These are phyloP conservation scores for Daubentonia madagascariensis DNA, from an alignment of 2,113 vertebrate genomes.

Conservation along the genomic window DNA sequence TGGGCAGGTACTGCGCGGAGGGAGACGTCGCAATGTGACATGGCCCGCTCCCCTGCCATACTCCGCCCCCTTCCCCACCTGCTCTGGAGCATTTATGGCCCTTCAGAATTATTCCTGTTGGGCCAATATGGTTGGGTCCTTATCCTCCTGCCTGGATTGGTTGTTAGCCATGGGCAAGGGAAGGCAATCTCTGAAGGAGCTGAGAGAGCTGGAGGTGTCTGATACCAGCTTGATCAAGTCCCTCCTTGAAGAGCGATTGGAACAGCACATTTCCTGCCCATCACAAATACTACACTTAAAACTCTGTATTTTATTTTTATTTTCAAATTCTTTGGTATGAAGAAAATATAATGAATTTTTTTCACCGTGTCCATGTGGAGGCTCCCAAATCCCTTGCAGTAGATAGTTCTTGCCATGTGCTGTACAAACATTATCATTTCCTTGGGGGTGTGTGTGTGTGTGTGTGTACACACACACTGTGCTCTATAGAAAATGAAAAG, in stretches of 20 bases:
- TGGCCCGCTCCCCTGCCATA: neutral
- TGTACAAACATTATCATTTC: neutral
- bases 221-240: neutral
- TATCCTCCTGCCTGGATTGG: neutral
- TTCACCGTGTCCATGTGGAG: neutral
- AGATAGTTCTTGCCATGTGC: neutral
- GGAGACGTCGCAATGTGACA: neutral
- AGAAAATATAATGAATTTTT: neutral
- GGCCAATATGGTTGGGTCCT: neutral
- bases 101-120: neutral
- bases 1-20: neutral
- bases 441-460: neutral
- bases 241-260: neutral
- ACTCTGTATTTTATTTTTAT: neutral
- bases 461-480: neutral
- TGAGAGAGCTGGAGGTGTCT: neutral
- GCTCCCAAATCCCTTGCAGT: neutral
- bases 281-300: neutral
- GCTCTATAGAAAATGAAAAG: neutral
- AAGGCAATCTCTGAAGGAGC: neutral
- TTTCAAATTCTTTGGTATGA: neutral
- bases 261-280: neutral
- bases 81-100: neutral
- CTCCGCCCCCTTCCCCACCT: rapidly evolving
- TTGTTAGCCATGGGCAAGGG: neutral